Evolutionary conservation across 2,888 invertebrate genomes (phyloP).

Genomic region (Steromphala cineraria): DNA sequence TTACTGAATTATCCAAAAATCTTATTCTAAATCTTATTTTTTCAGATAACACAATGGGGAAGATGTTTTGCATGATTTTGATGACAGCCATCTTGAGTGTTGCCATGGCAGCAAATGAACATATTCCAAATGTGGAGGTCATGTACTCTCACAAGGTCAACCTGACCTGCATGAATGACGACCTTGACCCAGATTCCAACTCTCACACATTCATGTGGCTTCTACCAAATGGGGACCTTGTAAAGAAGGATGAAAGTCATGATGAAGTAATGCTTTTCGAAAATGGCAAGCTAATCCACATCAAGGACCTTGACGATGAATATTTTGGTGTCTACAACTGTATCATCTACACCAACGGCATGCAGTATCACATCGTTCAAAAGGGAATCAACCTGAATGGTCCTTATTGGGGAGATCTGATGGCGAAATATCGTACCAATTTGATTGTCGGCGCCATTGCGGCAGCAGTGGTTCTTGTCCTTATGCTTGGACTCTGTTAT

Average conservation of each 20-base stretch:
- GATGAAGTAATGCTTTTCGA: conserved; percentile 17
- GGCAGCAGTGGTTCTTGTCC: conserved; percentile 18
- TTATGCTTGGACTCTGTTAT: conserved; percentile 20
- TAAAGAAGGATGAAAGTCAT: background rate
- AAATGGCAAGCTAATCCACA: conserved; percentile 23
- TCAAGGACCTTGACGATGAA: conserved; percentile 47
- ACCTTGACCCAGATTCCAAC: background rate
- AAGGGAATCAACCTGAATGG: conserved; percentile 34
- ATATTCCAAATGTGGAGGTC: background rate
- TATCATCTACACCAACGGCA: conserved; percentile 23
- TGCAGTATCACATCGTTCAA: background rate
- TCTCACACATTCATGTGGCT: conserved; percentile 20
- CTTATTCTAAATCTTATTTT: too few species aligned
- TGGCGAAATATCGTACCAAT: conserved; percentile 28
- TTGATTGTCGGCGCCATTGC: conserved; percentile 30
- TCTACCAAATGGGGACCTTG: conserved; percentile 26
- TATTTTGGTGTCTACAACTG: conserved; percentile 61
- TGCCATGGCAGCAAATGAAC: background rate
- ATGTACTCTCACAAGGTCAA: background rate
- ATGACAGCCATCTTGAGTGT: background rate
- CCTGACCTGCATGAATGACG: background rate
- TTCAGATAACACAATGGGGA: background rate
- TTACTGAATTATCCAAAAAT: too few species aligned
- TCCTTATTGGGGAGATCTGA: conserved; percentile 34
- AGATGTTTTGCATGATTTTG: background rate